phyloP scores from a whole-genome alignment of 1,140 invertebrate species.

The Anadara kagoshimensis region DNA sequence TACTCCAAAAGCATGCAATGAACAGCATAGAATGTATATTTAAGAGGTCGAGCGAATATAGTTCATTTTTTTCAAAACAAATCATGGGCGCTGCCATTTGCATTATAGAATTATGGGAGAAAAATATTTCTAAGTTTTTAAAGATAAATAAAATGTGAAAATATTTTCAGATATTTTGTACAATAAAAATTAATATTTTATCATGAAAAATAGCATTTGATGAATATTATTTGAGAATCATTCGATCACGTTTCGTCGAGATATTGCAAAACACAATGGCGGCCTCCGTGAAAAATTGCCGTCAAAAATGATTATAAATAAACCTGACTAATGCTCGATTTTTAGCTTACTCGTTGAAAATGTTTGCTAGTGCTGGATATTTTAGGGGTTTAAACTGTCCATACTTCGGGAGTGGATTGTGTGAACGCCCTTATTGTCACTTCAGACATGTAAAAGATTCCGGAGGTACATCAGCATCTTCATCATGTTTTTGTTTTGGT shows the following conservation, averaged over 20 bases:
- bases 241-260: not conserved
- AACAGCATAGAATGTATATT: too few relatives aligned
- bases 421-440: constrained; percentile 91
- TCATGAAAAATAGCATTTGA: not conserved
- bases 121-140: not conserved
- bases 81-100: constrained; percentile 40
- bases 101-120: constrained; percentile 16
- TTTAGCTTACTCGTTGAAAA: constrained; percentile 66
- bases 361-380: constrained; percentile 90
- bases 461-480: constrained; percentile 22
- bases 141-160: not conserved
- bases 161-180: not conserved
- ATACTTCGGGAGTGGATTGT: constrained; percentile 85
- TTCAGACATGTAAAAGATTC: constrained; percentile 84
- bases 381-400: constrained; percentile 89
- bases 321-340: not conserved
- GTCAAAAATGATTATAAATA: constrained; percentile 25
- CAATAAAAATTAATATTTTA: not conserved
- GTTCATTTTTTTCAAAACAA: not conserved
- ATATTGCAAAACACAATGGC: constrained; percentile 29
- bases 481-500: not conserved
- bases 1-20: too few relatives aligned
- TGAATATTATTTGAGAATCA: not conserved
- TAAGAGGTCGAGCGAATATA: too few relatives aligned
- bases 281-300: constrained; percentile 25